Evolutionary conservation across 1,140 invertebrate genomes (phyloP).

Genomic region (Cecropterus lyciades): DNA sequence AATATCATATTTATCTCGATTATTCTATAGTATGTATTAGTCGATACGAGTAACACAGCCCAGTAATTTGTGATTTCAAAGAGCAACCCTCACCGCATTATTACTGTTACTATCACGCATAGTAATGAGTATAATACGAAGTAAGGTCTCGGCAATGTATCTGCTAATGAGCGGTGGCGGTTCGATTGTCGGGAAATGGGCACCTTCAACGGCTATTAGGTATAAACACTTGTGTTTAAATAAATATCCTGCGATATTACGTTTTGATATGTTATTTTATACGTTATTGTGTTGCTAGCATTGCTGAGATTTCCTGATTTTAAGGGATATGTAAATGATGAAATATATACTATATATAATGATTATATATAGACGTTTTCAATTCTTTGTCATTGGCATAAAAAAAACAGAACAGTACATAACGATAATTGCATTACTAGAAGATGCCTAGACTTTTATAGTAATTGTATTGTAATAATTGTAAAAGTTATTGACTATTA

Average conservation of each 20-base stretch:
- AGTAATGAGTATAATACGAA: constrained; percentile 20
- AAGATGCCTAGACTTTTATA: too few relatives aligned
- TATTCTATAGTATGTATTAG: too few relatives aligned
- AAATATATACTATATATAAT: too few relatives aligned
- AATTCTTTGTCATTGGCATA: too few relatives aligned
- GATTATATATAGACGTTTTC: too few relatives aligned
- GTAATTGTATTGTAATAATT: too few relatives aligned
- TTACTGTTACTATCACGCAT: constrained; percentile 28
- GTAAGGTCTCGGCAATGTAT: constrained; percentile 13
- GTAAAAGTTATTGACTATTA: too few relatives aligned
- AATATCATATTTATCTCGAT: too few relatives aligned
- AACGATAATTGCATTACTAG: too few relatives aligned
- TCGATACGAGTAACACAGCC: too few relatives aligned
- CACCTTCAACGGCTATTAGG: constrained; percentile 53
- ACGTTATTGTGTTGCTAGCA: constrained; percentile 48
- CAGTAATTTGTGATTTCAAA: constrained; percentile 20
- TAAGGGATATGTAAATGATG: constrained; percentile 21
- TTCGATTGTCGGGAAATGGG: constrained; percentile 51
- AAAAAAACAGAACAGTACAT: too few relatives aligned
- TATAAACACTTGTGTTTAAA: constrained; percentile 65
- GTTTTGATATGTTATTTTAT: constrained; percentile 43
- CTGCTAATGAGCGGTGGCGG: constrained; percentile 27
- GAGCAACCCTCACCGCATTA: constrained; percentile 8
- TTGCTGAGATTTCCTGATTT: constrained; percentile 29
- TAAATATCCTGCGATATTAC: constrained; percentile 55